A percentile compares a stretch with the other conserved stretches of the same genome.
phyloP scores from a whole-genome alignment of 2,113 vertebrate species.

The Pipra filicauda region DNA sequence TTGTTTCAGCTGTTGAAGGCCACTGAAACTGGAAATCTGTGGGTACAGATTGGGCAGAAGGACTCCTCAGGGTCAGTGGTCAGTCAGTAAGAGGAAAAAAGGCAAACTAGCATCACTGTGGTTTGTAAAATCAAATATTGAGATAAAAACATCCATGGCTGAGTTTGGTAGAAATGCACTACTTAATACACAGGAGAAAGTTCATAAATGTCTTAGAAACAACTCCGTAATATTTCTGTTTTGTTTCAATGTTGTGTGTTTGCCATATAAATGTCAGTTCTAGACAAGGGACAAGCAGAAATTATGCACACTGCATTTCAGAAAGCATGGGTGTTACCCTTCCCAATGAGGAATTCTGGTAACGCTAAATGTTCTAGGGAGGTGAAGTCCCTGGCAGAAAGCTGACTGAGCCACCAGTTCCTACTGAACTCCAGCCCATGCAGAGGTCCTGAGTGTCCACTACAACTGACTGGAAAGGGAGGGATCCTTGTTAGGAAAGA shows the following conservation, averaged over 20 bases:
- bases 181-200: constrained; percentile 9
- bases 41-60: neutral
- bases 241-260: constrained; percentile 20
- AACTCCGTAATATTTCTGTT: neutral
- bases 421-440: neutral
- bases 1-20: neutral
- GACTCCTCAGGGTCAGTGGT: neutral
- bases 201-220: constrained; percentile 8
- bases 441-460: neutral
- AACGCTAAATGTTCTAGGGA: neutral
- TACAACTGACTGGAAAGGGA: neutral
- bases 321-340: neutral
- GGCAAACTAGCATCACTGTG: neutral
- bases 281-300: neutral
- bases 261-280: constrained; percentile 8
- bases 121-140: neutral
- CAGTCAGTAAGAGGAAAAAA: neutral
- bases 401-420: neutral
- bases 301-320: neutral
- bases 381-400: neutral
- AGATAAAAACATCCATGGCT: neutral
- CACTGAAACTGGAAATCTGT: neutral
- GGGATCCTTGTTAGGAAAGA: neutral
- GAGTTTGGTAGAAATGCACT: constrained; percentile 27
- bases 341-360: neutral